Percentiles rank a stretch among this genome's conserved stretches.
phyloP scores from a whole-genome alignment of 2,888 invertebrate species.

The Agrilus biguttatus region DNA sequence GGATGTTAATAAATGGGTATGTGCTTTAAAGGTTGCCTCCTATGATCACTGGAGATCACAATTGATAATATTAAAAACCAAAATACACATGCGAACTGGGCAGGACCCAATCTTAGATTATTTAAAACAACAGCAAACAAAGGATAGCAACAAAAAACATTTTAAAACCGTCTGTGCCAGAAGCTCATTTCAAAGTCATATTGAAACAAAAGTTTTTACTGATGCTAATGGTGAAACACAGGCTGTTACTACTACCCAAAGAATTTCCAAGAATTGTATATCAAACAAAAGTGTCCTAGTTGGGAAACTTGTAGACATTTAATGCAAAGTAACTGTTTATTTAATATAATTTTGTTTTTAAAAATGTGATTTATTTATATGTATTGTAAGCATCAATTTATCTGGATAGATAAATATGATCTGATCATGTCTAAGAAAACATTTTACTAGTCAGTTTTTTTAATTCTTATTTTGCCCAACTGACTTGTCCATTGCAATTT shows the following conservation, averaged over 20 bases:
- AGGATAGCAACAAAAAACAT: slow-evolving; percentile 10
- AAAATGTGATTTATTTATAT: no score
- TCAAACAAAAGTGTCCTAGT: slow-evolving; percentile 3
- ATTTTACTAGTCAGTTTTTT: no score
- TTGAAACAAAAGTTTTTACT: slow-evolving; percentile 13
- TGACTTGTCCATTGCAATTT: no score
- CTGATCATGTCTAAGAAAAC: no score
- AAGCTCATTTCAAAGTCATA: slow-evolving; percentile 24
- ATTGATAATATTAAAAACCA: slow-evolving; percentile 48
- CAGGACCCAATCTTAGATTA: slow-evolving; percentile 35
- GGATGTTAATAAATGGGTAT: slow-evolving; percentile 58
- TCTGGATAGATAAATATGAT: no score
- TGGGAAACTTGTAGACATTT: slow-evolving; percentile 11
- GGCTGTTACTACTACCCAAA: not conserved
- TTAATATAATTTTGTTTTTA: no score
- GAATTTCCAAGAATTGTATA: slow-evolving; percentile 3
- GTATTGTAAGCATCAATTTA: no score
- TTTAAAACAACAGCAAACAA: slow-evolving; percentile 19
- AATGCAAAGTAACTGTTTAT: not conserved
- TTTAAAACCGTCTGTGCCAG: slow-evolving; percentile 14
- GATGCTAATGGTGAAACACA: not conserved
- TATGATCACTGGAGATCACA: slow-evolving; percentile 55
- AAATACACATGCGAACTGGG: slow-evolving; percentile 52
- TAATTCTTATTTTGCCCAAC: no score
- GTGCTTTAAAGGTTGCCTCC: slow-evolving; percentile 50